These are phyloP conservation scores for Physocephala rufipes DNA, from an alignment of 2,888 invertebrate genomes.

Conservation along the genomic window DNA sequence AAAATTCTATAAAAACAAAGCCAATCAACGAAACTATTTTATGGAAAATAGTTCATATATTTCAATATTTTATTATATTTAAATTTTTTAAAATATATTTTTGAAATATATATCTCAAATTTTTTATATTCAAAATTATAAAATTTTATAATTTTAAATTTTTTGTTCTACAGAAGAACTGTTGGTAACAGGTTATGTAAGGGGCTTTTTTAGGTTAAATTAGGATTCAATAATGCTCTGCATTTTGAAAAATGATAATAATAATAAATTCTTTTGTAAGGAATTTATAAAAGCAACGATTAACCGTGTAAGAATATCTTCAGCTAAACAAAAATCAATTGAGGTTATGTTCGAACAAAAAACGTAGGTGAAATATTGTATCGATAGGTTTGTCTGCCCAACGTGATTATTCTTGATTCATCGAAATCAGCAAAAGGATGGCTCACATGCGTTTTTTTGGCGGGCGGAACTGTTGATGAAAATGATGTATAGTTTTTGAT, in stretches of 20 bases:
- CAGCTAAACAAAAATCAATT: background rate
- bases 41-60: conserved; percentile 45
- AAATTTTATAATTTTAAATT: conserved; percentile 42
- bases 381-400: too few relatives aligned
- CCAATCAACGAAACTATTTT: conserved; percentile 33
- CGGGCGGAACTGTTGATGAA: background rate
- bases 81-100: conserved; percentile 15
- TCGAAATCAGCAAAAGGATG: conserved; percentile 2
- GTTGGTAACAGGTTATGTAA: conserved; percentile 60
- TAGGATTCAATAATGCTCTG: background rate
- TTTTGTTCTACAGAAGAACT: conserved; percentile 50
- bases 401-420: background rate
- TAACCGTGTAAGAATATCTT: conserved; percentile 20
- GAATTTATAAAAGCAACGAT: background rate
- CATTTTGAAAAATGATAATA: background rate
- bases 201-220: background rate
- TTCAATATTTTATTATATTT: conserved; percentile 37
- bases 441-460: conserved; percentile 5
- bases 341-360: background rate
- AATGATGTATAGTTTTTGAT: background rate
- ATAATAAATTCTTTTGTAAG: conserved; percentile 1
- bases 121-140: too few relatives aligned
- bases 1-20: conserved; percentile 36
- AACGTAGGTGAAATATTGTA: background rate
- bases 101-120: too few relatives aligned